phyloP scores from a whole-genome alignment of 2,113 vertebrate species.

The Lota lota region DNA sequence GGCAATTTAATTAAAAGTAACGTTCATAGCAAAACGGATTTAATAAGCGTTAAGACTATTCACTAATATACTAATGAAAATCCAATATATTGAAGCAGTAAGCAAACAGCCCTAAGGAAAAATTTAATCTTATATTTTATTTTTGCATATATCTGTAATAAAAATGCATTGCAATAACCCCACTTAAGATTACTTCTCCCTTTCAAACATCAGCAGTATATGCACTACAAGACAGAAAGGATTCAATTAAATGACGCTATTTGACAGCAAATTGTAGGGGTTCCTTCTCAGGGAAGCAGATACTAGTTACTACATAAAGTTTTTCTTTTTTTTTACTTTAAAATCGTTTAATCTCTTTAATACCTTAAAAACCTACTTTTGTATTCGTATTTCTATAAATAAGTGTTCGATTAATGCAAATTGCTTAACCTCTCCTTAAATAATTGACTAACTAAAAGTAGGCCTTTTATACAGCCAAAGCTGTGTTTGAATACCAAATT shows the following conservation, averaged over 20 bases:
- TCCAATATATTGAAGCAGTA: slow-evolving; percentile 26
- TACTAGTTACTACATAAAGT: background rate
- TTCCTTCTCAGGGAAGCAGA: too few species aligned
- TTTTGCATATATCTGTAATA: background rate
- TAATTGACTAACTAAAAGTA: slow-evolving; percentile 6
- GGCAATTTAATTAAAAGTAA: slow-evolving; percentile 47
- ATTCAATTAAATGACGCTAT: too few species aligned
- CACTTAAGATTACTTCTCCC: too few species aligned
- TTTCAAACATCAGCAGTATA: too few species aligned
- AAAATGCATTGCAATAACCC: too few species aligned
- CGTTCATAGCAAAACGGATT: slow-evolving; percentile 25
- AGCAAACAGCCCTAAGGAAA: slow-evolving; percentile 13
- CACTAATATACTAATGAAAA: slow-evolving; percentile 18
- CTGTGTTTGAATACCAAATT: slow-evolving; percentile 13
- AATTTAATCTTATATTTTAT: background rate
- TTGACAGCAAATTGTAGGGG: too few species aligned
- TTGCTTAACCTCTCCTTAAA: slow-evolving; percentile 5
- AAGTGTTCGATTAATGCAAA: background rate
- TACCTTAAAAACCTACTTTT: background rate
- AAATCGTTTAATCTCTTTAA: slow-evolving; percentile 11
- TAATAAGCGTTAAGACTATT: slow-evolving; percentile 16
- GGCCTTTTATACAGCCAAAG: slow-evolving; percentile 15
- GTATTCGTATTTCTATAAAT: slow-evolving; percentile 11
- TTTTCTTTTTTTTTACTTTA: slow-evolving; percentile 1
- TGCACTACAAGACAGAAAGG: too few species aligned